A percentile compares a stretch with the other conserved stretches of the same genome.
These are phyloP conservation scores for Epinotia brunnichana DNA, from an alignment of 2,888 invertebrate genomes.

Conservation along the genomic window DNA sequence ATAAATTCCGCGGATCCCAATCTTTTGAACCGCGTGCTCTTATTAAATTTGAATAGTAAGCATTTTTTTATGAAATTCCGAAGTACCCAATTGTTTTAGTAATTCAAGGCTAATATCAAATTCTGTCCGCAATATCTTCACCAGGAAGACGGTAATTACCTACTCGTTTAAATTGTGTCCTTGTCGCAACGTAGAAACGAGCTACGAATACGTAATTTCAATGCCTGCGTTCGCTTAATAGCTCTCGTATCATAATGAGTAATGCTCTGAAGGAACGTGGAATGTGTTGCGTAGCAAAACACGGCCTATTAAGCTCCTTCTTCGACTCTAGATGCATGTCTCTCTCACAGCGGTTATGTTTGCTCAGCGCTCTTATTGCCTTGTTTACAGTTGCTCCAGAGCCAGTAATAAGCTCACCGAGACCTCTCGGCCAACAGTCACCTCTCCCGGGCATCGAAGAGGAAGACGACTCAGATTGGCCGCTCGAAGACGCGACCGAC, in stretches of 20 bases:
- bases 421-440: conserved; percentile 87
- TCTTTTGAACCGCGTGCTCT: conserved; percentile 46
- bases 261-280: conserved; percentile 43
- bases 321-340: conserved; percentile 47
- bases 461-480: conserved; percentile 88
- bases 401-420: conserved; percentile 81
- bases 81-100: conserved; percentile 48
- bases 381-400: conserved; percentile 82
- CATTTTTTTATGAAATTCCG: conserved; percentile 38
- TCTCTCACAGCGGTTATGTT: conserved; percentile 47
- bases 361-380: conserved; percentile 59
- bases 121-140: conserved; percentile 47
- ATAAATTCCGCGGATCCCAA: conserved; percentile 54
- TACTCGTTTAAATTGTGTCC: conserved; percentile 55
- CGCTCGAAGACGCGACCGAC: conserved; percentile 80
- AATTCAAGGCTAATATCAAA: conserved; percentile 45
- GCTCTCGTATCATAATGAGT: conserved; percentile 46
- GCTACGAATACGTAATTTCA: conserved; percentile 65
- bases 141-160: conserved; percentile 57
- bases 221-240: conserved; percentile 51
- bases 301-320: conserved; percentile 44
- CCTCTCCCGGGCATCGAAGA: conserved; percentile 92
- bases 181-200: conserved; percentile 53
- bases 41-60: conserved; percentile 54
- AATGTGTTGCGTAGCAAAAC: conserved; percentile 59